Evolutionary conservation across 2,113 vertebrate species (phyloP), one percentile per base, ranked within the genome.

Genomic region (Cyprinodon brontotheroides): DNA sequence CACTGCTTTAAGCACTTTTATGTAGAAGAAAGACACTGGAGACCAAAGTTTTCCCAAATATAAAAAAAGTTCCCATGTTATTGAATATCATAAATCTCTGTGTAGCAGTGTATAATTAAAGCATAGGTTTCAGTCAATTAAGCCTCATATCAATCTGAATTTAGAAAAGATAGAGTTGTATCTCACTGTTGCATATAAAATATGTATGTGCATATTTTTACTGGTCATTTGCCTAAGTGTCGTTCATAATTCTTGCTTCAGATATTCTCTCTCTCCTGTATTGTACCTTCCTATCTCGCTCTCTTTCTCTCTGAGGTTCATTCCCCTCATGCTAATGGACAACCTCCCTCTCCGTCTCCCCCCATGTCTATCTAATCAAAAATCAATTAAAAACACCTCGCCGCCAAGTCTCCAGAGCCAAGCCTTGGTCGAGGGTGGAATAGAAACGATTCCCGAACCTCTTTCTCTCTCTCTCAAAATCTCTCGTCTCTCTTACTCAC

Each of bases 341-440:
- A 78, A 75, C 78, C 79, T 85, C 81, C 74, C 80, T 41, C 73
- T 61, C 47, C 74, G 65, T 70, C 81, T 53, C 75, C 65, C 47
- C 71, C 62, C 89, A 82, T 89, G 92, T 93, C 92, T 93, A 87
- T 90, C 93, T 94, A 94, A 95, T 94, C 93, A 94, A 95, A 95
- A 95, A 95, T 95, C 94, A 94, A 95, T 95, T 94, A 94, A 95
- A 94, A 95, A 95, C 94, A 95, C 94, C 94, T 95, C 92, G 92
- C 94, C 92, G 89, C 89, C 84, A 83, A 91, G 91, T 93, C 93
- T 94, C 92, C 88, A 92, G 90, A 93, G 94, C 85, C 80, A 15
- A 85, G 86, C 87, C 88, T 85, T 75, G 90, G 89, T 91, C 87
- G 90, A 91, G 91, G 88, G 87, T 92, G 92, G 91, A 93, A 93